Evolutionary conservation across 2,113 vertebrate species (phyloP).

Genomic region (Esox niger): DNA sequence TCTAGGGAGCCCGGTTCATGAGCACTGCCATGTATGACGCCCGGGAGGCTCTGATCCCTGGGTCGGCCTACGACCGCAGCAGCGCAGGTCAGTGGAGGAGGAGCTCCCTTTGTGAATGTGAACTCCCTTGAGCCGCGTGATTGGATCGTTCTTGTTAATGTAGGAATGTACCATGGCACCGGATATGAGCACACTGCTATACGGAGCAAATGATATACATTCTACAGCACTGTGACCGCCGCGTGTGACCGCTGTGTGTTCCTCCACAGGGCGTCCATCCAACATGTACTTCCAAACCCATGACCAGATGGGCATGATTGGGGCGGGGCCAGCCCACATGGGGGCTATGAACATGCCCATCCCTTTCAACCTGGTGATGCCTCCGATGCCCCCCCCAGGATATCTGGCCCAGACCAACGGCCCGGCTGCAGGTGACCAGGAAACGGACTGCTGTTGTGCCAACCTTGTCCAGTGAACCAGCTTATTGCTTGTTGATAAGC

Average conservation of each 20-base stretch:
- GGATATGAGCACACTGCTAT: too few relatives aligned
- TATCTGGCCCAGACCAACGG: constrained; percentile 93
- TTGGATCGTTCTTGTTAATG: too few relatives aligned
- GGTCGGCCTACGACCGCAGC: constrained; percentile 94
- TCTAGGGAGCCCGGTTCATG: constrained; percentile 96
- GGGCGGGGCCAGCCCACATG: constrained; percentile 87
- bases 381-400: constrained; percentile 90
- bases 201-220: too few relatives aligned
- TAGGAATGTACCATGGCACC: too few relatives aligned
- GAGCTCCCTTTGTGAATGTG: too few relatives aligned
- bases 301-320: constrained; percentile 98
- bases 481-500: too few relatives aligned
- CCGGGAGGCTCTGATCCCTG: constrained; percentile 93
- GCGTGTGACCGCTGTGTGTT: background rate
- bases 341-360: constrained; percentile 96
- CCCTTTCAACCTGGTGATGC: constrained; percentile 97
- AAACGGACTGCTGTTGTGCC: too few relatives aligned
- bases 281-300: constrained; percentile 99
- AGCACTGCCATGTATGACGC: constrained; percentile 98
- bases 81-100: constrained; percentile 73
- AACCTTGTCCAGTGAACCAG: too few relatives aligned
- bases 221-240: background rate
- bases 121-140: too few relatives aligned
- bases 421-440: constrained; percentile 80
- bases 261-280: constrained; percentile 81